Evolutionary conservation across 1,140 invertebrate species (phyloP), one percentile per base, ranked within the genome.

Genomic region (Scaptodrosophila lebanonensis): DNA sequence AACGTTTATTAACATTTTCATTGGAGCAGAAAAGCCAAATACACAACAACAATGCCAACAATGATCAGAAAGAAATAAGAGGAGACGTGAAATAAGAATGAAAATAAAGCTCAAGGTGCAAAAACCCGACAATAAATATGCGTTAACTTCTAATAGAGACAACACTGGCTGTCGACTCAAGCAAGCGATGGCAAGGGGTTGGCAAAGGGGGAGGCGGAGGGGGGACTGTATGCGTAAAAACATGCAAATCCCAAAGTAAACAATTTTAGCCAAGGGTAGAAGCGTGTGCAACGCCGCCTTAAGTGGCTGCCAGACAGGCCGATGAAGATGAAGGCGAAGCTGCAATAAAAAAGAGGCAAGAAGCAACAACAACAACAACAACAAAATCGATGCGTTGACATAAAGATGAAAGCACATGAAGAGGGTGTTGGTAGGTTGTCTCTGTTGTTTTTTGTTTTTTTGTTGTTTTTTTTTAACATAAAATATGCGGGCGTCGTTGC

Each of bases 211-310:
- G 18, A 45, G 42, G 43, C 7, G 13, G 2, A 9, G 52, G 40
- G 32, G 18, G 40, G 18, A 18, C 20, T 52, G 51, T 48, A 61
- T 69, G 69, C 60, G 65, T 50, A 61, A 83, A 83, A 83, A 48
- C 69, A 82, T 82, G 75, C 75, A 82, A 82, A 82, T 82, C 75
- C 75, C 66, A 57, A 83, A 82, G 70, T 76, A 82, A 82, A 82
- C 76, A 82, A 83, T 75, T 82, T 83, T 75, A 63, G 61, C 73
- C 64, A 52, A 52, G 63, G 64, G 59, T 63, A 62, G 56, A 62
- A 64, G 52, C 42, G 13, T 40, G 16, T 33, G 29, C 43, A 22
- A 38, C 25, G 39, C 18, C 42, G n/a, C 47, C 64, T 67, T 67
- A 71, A 67, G 68, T 53, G 68, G 33, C 22, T 4, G 8, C 22